Evolutionary conservation across 92 coral and sea anemone genomes (phyloP), one percentile per base, ranked within the genome.

Genomic region (Actinernus sp.): DNA sequence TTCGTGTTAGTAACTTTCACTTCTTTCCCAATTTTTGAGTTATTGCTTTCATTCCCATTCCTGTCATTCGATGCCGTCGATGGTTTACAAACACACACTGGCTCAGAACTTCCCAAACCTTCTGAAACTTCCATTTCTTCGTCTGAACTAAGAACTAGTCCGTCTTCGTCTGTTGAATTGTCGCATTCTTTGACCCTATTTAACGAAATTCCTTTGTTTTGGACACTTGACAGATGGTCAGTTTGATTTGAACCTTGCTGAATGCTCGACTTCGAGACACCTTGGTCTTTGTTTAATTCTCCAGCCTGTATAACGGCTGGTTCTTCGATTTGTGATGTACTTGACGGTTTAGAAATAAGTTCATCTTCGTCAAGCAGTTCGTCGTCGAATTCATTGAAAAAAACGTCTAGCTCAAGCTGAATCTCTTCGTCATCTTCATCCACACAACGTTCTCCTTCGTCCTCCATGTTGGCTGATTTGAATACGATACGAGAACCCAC

Each of bases 301-400:
- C n/a, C n/a, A n/a, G n/a, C n/a, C n/a, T n/a, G n/a, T n/a, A n/a
- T n/a, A n/a, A n/a, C n/a, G n/a, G n/a, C n/a, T 36, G 7, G 41
- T 36, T 7, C 41, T 14, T 36, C 41, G 41, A 7, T 14, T 14
- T 36, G 7, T 36, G 41, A 36, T 7, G 11, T 23, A 46, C 18
- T 4, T 45, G 52, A 8, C 10, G 16, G 10, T 25, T 76, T 21
- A 3, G 23, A 20, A 3, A 43, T 18, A 0, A n/a, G 1, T 13
- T 48, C 28, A 47, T 28, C 41, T 4, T n/a, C 52, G 23, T 59
- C 36, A 1, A 16, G 19, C 5, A 61, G 22, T 38, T 90, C 97
- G 11, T 90, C 97, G 20, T 82, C 97, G 68, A 90, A 90, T 60
- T 90, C 97, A 38, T 90, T 90, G 57, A 75, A 86, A 26, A 68